Percentiles rank a stretch among this genome's conserved stretches.
These are phyloP conservation scores for Hypena proboscidalis DNA, from an alignment of 2,888 invertebrate species.

Conservation along the genomic window DNA sequence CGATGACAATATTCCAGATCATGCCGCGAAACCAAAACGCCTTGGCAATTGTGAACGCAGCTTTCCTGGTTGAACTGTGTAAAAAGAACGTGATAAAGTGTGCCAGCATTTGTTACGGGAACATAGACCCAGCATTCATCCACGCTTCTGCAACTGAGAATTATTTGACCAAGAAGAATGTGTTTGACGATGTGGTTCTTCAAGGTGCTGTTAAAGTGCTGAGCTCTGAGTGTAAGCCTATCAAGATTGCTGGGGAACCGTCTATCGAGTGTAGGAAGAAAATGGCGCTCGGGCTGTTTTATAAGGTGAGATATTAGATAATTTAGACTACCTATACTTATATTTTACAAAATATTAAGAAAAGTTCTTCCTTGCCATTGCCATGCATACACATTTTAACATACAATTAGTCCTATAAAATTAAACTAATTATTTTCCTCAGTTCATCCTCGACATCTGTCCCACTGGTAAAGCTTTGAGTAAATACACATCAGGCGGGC, in stretches of 20 bases:
- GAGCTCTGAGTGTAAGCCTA: constrained; percentile 86
- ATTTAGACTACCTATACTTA: no score
- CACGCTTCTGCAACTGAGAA: constrained; percentile 87
- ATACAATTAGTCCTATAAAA: no score
- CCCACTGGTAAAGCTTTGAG: constrained; percentile 68
- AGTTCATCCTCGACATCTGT: constrained; percentile 85
- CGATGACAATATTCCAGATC: constrained; percentile 81
- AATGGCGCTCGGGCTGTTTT: constrained; percentile 90
- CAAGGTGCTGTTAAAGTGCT: constrained; percentile 82
- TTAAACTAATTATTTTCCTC: constrained; percentile 27
- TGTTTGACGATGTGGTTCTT: constrained; percentile 68
- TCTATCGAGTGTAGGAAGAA: constrained; percentile 88
- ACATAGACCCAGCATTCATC: constrained; percentile 83
- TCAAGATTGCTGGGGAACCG: constrained; percentile 87
- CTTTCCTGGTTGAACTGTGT: constrained; percentile 86
- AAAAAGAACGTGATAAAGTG: constrained; percentile 49
- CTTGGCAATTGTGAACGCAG: constrained; percentile 91
- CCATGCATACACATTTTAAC: no score
- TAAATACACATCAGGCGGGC: constrained; percentile 80
- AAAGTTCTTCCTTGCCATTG: no score
- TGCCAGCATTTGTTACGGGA: constrained; percentile 88
- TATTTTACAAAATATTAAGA: no score
- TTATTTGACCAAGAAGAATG: constrained; percentile 73
- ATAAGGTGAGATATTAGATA: constrained; percentile 85
- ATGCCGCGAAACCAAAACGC: constrained; percentile 91